Evolutionary conservation across 1,140 invertebrate species (phyloP).

Genomic region (Muscidifurax raptorellus): DNA sequence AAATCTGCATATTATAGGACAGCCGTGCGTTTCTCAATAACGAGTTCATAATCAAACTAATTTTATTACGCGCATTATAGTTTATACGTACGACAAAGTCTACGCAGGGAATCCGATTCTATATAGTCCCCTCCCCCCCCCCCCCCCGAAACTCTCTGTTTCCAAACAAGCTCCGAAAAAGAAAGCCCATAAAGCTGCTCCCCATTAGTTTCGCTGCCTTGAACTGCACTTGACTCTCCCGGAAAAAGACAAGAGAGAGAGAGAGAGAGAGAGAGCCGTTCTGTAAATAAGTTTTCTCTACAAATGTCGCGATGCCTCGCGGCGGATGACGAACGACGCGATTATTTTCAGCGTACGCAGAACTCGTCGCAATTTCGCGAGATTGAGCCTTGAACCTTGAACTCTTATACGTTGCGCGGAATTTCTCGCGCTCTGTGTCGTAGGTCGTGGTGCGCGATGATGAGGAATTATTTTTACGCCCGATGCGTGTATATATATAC

Average conservation of each 20-base stretch:
- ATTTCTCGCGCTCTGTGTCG: not conserved
- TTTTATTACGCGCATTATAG: too few relatives aligned
- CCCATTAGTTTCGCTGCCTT: not conserved
- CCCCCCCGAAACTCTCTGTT: not conserved
- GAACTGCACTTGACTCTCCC: not conserved
- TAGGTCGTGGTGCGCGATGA: not conserved
- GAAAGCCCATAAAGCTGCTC: not conserved
- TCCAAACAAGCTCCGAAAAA: not conserved
- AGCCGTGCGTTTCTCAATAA: too few relatives aligned
- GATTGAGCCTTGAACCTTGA: conserved; percentile 36
- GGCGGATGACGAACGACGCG: not conserved
- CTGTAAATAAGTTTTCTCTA: conserved; percentile 39
- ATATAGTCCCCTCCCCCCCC: too few relatives aligned
- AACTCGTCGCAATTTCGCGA: not conserved
- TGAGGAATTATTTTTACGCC: not conserved
- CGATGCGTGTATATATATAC: too few relatives aligned
- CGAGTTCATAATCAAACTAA: too few relatives aligned
- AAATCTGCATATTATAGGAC: too few relatives aligned
- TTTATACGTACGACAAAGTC: not conserved
- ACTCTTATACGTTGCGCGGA: not conserved
- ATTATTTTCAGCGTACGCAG: conserved; percentile 33
- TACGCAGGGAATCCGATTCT: not conserved
- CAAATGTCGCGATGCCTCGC: not conserved
- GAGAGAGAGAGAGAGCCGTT: not conserved
- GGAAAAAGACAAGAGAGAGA: not conserved